These are phyloP conservation scores for Serinus canaria DNA, from an alignment of 2,113 vertebrate species.

Conservation along the genomic window DNA sequence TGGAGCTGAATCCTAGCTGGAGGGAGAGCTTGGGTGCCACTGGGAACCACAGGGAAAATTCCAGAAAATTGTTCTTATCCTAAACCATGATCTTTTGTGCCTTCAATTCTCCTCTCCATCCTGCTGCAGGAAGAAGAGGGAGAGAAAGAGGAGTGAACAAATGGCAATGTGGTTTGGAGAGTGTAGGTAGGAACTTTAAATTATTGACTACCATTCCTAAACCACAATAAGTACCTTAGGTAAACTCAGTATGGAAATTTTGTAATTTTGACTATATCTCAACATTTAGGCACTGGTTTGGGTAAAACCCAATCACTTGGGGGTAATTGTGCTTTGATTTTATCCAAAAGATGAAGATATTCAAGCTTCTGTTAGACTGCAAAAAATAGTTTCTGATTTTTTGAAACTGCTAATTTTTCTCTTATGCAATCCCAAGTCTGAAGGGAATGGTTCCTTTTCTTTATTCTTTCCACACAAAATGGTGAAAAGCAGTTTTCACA, in stretches of 20 bases:
- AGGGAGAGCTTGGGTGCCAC: background rate
- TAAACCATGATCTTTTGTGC: background rate
- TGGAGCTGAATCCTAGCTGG: background rate
- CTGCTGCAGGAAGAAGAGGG: rapidly evolving
- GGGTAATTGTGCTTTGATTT: background rate
- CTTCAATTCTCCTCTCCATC: background rate
- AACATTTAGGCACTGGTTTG: background rate
- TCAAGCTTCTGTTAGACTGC: background rate
- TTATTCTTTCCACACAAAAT: background rate
- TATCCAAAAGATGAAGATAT: background rate
- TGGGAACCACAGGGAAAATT: background rate
- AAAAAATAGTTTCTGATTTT: background rate
- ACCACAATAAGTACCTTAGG: background rate
- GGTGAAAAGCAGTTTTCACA: rapidly evolving
- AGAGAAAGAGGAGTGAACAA: background rate
- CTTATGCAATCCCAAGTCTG: background rate
- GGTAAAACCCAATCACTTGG: rapidly evolving
- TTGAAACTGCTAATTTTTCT: background rate
- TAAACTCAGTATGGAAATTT: background rate
- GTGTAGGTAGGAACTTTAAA: background rate
- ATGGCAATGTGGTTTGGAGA: background rate
- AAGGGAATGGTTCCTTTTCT: background rate
- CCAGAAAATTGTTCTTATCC: background rate
- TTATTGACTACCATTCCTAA: background rate
- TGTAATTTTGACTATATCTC: background rate